Conservation (phyloP, 1,140 invertebrate species). For the Drosophila busckii region DNA sequence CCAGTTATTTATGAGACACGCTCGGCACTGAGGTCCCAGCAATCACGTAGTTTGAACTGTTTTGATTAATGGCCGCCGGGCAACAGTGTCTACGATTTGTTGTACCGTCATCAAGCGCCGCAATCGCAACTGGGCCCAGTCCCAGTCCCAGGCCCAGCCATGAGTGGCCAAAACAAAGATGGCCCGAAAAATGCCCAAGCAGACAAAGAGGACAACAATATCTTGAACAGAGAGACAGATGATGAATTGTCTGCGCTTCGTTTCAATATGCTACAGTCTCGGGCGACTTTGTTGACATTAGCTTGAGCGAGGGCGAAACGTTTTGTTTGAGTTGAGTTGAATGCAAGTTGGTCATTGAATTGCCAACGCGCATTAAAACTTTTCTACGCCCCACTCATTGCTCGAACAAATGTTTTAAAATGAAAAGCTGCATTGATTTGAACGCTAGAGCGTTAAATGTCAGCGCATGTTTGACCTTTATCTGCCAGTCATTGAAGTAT, state of each 20-base stretch:
- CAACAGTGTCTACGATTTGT: conserved; percentile 43
- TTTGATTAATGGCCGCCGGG: conserved; percentile 63
- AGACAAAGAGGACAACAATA: conserved; percentile 2
- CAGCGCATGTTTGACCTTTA: conserved; percentile 40
- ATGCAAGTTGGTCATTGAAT: conserved; percentile 67
- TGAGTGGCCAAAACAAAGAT: conserved; percentile 38
- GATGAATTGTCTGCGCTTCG: conserved; percentile 39
- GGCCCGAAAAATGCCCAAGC: conserved; percentile 24
- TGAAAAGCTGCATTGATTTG: conserved; percentile 51
- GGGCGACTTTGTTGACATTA: conserved; percentile 40
- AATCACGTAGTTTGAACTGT: conserved; percentile 53
- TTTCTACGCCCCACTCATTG: conserved; percentile 46
- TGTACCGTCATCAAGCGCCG: no score
- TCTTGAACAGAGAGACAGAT: conserved; percentile 9
- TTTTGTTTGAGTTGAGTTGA: conserved; percentile 39
- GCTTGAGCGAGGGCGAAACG: conserved; percentile 27
- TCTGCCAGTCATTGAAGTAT: conserved; percentile 42
- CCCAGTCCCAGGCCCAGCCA: background rate
- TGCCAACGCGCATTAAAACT: conserved; percentile 47
- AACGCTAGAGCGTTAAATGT: conserved; percentile 16
- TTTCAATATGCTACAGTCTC: conserved; percentile 51
- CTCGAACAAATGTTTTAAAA: conserved; percentile 43
- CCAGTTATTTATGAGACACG: conserved; percentile 50
- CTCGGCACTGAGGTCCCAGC: conserved; percentile 33
- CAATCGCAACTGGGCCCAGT: no score